A percentile compares a stretch with the other conserved stretches of the same genome.
Conservation (phyloP, 2,113 vertebrate genomes). For the Hepsetus odoe region DNA sequence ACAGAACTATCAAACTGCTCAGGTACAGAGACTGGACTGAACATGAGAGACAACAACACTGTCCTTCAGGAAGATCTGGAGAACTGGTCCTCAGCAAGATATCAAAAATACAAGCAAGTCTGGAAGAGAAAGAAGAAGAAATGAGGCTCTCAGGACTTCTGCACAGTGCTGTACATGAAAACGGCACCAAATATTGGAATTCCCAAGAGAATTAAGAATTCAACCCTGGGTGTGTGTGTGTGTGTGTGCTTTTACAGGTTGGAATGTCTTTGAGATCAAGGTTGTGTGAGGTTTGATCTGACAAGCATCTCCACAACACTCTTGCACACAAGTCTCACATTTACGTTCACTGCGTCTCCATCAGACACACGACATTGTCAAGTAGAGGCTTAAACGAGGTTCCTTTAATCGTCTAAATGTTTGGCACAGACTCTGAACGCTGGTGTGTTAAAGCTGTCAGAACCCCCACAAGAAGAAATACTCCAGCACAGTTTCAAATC, state of each 20-base stretch:
- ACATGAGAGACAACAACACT: too few relatives aligned
- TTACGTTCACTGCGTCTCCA: slow-evolving; percentile 83
- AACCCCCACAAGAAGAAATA: neutral
- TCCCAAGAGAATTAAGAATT: neutral
- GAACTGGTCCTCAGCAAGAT: too few relatives aligned
- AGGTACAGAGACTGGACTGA: too few relatives aligned
- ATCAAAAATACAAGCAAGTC: too few relatives aligned
- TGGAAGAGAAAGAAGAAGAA: too few relatives aligned
- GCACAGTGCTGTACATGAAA: too few relatives aligned
- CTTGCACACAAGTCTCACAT: slow-evolving; percentile 81
- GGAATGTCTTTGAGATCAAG: slow-evolving; percentile 78
- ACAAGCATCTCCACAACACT: slow-evolving; percentile 76
- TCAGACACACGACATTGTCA: slow-evolving; percentile 7
- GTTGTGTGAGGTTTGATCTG: slow-evolving; percentile 83
- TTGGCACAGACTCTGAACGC: slow-evolving; percentile 18
- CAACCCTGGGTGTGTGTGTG: slow-evolving; percentile 49
- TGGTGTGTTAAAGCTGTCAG: neutral
- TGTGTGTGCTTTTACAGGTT: slow-evolving; percentile 59
- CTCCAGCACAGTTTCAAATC: neutral
- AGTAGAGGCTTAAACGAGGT: neutral
- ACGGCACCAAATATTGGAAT: neutral
- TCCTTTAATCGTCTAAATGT: slow-evolving; percentile 6
- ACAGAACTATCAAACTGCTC: too few relatives aligned
- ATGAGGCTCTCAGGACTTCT: too few relatives aligned
- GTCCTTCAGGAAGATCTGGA: too few relatives aligned